Evolutionary conservation across 2,888 invertebrate species (phyloP).

Genomic region (Hirtodrosophila confusa): DNA sequence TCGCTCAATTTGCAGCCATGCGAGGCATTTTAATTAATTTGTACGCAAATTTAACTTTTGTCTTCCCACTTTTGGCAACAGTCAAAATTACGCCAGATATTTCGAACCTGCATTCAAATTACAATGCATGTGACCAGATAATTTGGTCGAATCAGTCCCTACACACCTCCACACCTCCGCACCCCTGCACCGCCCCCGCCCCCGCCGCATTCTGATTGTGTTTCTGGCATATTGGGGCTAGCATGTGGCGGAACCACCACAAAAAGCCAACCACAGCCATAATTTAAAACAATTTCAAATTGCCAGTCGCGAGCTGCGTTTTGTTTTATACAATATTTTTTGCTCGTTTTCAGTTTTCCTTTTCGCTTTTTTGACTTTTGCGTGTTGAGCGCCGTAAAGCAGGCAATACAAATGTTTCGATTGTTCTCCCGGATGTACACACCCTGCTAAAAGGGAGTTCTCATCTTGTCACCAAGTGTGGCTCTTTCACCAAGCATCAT

Average conservation of each 20-base stretch:
- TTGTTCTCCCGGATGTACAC: not conserved
- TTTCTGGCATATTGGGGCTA: constrained; percentile 63
- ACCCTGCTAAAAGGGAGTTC: not conserved
- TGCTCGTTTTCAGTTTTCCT: constrained; percentile 1
- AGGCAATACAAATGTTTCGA: constrained; percentile 13
- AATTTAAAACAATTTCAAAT: constrained; percentile 73
- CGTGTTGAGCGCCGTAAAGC: constrained; percentile 16
- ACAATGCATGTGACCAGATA: constrained; percentile 48
- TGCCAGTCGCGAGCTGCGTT: constrained; percentile 33
- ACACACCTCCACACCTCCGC: not conserved
- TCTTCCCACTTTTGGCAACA: constrained; percentile 4
- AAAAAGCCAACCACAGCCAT: constrained; percentile 44
- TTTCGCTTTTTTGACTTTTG: constrained; percentile 16
- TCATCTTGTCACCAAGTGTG: not conserved
- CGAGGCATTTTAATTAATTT: constrained; percentile 52
- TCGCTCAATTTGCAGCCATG: constrained; percentile 32
- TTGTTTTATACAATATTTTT: not conserved
- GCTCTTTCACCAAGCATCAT: no score
- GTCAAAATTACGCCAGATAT: constrained; percentile 24
- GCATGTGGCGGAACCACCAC: constrained; percentile 49
- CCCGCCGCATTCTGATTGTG: constrained; percentile 6
- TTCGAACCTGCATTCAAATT: constrained; percentile 37
- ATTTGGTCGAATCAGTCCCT: constrained; percentile 28
- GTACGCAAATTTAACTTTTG: constrained; percentile 12
- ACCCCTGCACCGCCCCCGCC: no score